phyloP scores from a whole-genome alignment of 2,797 vertebrate genomes.

The Pseudomugil tenellus region DNA sequence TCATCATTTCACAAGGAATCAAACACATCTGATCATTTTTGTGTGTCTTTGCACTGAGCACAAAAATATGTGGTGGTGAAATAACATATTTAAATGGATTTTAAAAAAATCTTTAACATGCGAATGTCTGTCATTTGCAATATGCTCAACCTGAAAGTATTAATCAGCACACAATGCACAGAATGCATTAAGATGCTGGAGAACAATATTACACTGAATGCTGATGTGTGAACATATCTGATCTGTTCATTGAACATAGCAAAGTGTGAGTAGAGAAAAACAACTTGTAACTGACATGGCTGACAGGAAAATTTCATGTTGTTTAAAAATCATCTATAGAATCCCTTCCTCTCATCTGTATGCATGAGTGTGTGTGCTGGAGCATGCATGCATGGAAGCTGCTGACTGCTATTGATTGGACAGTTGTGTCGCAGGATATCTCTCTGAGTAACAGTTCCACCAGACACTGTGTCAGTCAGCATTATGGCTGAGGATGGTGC shows the following conservation, averaged over 20 bases:
- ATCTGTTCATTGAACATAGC: too few relatives aligned
- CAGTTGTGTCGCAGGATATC: slow-evolving; percentile 52
- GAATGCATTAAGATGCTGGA: slow-evolving; percentile 16
- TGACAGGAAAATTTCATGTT: slow-evolving; percentile 11
- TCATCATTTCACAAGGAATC: background rate
- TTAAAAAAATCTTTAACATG: too few relatives aligned
- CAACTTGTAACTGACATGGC: background rate
- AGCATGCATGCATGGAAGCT: slow-evolving; percentile 22
- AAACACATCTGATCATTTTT: slow-evolving; percentile 25
- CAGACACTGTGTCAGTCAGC: slow-evolving; percentile 72
- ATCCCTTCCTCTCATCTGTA: background rate
- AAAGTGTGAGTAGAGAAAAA: slow-evolving; percentile 1
- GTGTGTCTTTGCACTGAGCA: slow-evolving; percentile 13
- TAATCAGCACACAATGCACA: slow-evolving; percentile 17
- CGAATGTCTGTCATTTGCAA: slow-evolving; percentile 24
- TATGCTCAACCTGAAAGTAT: slow-evolving; percentile 20
- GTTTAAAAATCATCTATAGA: background rate
- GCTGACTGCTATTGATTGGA: slow-evolving; percentile 55
- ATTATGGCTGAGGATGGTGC: slow-evolving; percentile 64
- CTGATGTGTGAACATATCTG: background rate
- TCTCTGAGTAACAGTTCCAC: slow-evolving; percentile 61
- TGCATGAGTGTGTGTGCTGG: slow-evolving; percentile 11
- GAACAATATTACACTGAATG: slow-evolving; percentile 3
- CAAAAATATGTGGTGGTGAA: background rate
- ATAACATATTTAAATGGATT: slow-evolving; percentile 20